Evolutionary conservation across 2,113 vertebrate genomes (phyloP).

Genomic region (Ammodytes dubius): DNA sequence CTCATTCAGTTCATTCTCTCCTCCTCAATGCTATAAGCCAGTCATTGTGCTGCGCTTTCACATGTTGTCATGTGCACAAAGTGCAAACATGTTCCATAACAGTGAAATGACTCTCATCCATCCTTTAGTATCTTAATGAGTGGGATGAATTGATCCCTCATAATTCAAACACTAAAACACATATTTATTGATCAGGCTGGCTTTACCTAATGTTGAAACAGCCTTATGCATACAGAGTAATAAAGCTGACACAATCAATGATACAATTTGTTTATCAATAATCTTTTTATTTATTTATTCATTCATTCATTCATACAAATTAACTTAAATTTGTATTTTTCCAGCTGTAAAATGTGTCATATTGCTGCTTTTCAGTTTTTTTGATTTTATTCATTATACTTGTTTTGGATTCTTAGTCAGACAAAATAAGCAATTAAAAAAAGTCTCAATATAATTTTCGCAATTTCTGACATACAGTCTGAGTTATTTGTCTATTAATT

Average conservation of each 20-base stretch:
- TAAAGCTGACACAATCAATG: neutral
- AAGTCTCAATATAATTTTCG: neutral
- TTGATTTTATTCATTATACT: neutral
- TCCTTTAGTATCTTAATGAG: neutral
- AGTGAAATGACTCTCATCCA: conserved; percentile 9
- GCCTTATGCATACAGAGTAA: neutral
- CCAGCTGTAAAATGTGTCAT: neutral
- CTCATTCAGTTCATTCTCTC: conserved; percentile 18
- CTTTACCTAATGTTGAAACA: neutral
- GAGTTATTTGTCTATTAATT: neutral
- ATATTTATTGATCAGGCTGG: conserved; percentile 26
- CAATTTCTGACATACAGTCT: neutral
- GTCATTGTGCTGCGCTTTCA: conserved; percentile 18
- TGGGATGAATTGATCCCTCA: conserved; percentile 12
- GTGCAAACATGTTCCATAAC: conserved; percentile 12
- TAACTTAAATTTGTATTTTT: neutral
- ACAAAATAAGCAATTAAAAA: neutral
- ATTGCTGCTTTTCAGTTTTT: neutral
- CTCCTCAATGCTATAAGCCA: conserved; percentile 29
- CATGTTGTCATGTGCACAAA: conserved; percentile 19
- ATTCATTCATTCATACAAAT: neutral
- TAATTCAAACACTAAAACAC: conserved; percentile 18
- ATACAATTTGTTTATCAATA: neutral
- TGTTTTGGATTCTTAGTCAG: too few species aligned
- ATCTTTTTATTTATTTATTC: neutral